Evolutionary conservation across 2,113 vertebrate genomes (phyloP).

Genomic region (Syngnathus floridae): DNA sequence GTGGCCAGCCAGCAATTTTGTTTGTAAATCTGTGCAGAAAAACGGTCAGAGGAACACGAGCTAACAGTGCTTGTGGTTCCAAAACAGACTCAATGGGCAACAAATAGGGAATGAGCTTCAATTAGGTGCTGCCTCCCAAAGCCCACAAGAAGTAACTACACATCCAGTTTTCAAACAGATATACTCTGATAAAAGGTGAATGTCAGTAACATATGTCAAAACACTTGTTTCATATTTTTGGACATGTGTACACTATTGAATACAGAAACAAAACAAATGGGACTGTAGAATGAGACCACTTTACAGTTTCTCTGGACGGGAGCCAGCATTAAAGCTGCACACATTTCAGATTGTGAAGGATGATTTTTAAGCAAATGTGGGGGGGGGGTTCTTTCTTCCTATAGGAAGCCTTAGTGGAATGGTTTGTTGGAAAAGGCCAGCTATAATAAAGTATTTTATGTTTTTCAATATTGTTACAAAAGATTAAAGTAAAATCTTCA

Average conservation of each 20-base stretch:
- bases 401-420: conserved; percentile 1
- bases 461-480: not conserved
- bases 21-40: conserved; percentile 16
- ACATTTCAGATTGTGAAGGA: conserved; percentile 5
- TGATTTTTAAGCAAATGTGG: conserved; percentile 3
- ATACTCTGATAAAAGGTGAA: conserved; percentile 24
- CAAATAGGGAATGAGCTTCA: conserved; percentile 14
- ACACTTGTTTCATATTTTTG: conserved; percentile 31
- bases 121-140: conserved; percentile 59
- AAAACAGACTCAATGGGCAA: conserved; percentile 21
- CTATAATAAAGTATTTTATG: not conserved
- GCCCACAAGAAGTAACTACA: conserved; percentile 46
- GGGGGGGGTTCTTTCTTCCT: not conserved
- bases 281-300: not conserved
- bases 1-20: conserved; percentile 7
- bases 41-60: conserved; percentile 8
- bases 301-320: conserved; percentile 35
- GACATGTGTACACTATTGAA: conserved; percentile 52
- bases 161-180: conserved; percentile 31
- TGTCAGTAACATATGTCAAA: conserved; percentile 32
- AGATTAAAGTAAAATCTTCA: conserved; percentile 3
- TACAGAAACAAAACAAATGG: conserved; percentile 18
- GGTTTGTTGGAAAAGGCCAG: conserved; percentile 15
- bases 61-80: conserved; percentile 18
- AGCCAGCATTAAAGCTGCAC: not conserved